Conservation (phyloP, 2,797 vertebrate species). For the Chelidonichthys spinosus region DNA sequence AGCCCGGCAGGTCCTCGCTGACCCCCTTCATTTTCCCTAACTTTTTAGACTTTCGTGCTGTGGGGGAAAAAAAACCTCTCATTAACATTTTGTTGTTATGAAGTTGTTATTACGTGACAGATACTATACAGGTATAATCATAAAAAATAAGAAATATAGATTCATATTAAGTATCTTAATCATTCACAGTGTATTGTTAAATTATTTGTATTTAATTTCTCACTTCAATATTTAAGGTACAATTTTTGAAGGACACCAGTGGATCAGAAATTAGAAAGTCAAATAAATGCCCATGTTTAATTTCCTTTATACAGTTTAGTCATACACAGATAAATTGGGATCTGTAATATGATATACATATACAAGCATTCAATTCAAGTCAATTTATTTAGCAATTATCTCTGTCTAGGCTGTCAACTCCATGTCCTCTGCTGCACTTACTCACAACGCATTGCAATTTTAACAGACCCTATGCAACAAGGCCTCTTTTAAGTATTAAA, state of each 20-base stretch:
- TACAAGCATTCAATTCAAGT: background rate
- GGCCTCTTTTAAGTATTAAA: background rate
- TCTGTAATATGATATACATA: background rate
- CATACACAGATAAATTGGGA: background rate
- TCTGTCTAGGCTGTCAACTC: background rate
- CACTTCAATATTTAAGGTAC: background rate
- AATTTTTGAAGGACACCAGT: too few relatives aligned
- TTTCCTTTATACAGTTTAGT: slow-evolving; percentile 4
- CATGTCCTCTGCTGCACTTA: background rate
- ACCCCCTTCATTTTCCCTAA: slow-evolving; percentile 95
- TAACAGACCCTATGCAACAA: background rate
- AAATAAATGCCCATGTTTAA: background rate
- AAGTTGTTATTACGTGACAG: slow-evolving; percentile 13
- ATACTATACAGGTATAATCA: background rate
- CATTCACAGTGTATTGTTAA: background rate
- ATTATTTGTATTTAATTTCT: slow-evolving; percentile 1
- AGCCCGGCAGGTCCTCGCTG: slow-evolving; percentile 90
- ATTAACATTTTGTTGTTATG: slow-evolving; percentile 28
- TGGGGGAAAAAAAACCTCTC: slow-evolving; percentile 27
- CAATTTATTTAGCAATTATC: background rate
- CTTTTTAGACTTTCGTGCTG: slow-evolving; percentile 98
- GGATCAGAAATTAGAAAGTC: too few relatives aligned
- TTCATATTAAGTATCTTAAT: background rate
- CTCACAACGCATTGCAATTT: background rate
- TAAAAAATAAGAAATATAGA: background rate